phyloP scores from a whole-genome alignment of 2,888 invertebrate species.

The Pardosa pseudoannulata region DNA sequence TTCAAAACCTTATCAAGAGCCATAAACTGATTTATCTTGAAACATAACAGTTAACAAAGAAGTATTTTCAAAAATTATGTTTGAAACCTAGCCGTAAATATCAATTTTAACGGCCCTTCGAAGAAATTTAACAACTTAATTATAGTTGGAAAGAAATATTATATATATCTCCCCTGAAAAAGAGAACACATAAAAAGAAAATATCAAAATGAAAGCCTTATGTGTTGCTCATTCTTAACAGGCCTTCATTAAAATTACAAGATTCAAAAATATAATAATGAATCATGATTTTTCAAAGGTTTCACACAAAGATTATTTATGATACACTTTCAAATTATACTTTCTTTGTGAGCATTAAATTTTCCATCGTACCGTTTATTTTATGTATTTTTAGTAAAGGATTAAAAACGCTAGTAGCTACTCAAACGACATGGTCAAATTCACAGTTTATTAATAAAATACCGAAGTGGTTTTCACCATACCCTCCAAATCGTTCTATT shows the following conservation, averaged over 20 bases:
- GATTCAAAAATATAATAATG: neutral
- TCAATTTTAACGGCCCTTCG: neutral
- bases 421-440: neutral
- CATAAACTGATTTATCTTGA: too few species aligned
- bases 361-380: neutral
- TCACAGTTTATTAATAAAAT: neutral
- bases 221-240: neutral
- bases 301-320: neutral
- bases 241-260: neutral
- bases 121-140: neutral
- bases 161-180: too few species aligned
- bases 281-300: neutral
- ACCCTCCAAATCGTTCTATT: too few species aligned
- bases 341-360: neutral
- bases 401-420: neutral
- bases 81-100: too few species aligned
- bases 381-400: neutral
- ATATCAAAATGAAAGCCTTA: neutral
- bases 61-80: too few species aligned
- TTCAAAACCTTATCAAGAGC: too few species aligned
- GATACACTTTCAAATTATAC: neutral
- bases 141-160: neutral
- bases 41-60: too few species aligned
- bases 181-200: too few species aligned
- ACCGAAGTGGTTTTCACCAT: neutral